Conservation (phyloP, 2,797 vertebrate species). For the Halcyon chelicuti region DNA sequence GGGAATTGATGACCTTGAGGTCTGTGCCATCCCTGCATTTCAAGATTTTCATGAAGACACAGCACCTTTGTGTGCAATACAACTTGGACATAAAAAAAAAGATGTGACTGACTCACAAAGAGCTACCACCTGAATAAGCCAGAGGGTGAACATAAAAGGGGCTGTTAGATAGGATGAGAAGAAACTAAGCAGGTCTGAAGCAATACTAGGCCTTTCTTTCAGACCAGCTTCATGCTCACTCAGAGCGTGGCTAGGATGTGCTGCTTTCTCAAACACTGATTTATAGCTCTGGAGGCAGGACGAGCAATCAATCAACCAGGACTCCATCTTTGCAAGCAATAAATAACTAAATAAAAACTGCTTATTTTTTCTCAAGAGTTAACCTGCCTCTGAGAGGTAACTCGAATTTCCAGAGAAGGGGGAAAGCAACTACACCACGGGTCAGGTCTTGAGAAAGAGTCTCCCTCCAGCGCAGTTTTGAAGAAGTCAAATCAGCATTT, state of each 20-base stretch:
- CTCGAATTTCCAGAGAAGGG: not conserved
- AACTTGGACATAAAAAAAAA: not conserved
- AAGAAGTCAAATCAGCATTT: not conserved
- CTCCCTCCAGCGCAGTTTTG: not conserved
- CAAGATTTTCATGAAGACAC: not conserved
- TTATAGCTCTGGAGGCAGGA: not conserved
- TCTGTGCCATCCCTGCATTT: fast-evolving
- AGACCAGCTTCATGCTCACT: not conserved
- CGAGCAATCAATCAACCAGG: not conserved
- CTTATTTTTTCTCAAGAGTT: not conserved
- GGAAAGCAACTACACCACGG: not conserved
- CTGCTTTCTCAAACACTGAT: not conserved
- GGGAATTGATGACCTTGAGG: not conserved
- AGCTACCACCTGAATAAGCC: not conserved
- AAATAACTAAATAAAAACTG: not conserved
- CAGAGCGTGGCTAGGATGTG: not conserved
- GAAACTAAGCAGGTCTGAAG: not conserved
- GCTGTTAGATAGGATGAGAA: not conserved
- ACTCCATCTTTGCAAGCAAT: not conserved
- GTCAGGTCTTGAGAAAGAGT: not conserved
- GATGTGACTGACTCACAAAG: not conserved
- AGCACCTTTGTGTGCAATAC: not conserved
- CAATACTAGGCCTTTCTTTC: not conserved
- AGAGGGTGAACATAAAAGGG: not conserved
- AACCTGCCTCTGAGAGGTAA: not conserved